Evolutionary conservation across 2,888 invertebrate species (phyloP), one percentile per base, ranked within the genome.

Genomic region (Theretra japonica): DNA sequence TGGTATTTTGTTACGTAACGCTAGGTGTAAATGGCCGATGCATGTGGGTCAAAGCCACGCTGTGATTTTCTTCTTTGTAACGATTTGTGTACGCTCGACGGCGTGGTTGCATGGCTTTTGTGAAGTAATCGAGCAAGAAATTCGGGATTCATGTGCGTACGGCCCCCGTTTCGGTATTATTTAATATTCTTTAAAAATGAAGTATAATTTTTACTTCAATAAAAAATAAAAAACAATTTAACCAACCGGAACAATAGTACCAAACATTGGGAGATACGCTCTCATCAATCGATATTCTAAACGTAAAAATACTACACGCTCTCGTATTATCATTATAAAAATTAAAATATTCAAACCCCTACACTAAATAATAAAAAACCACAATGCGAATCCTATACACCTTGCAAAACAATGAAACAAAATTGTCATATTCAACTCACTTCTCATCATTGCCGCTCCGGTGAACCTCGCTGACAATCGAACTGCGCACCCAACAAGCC

Each of bases 1-100:
- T 19, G 60, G 50, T 50, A 60, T 53, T 62, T 53, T 56, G 53
- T 62, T 30, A 60, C 48, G n/a, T 70, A 50, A 59, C 28, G 25
- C 11, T 15, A 70, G n/a, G 70, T 70, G 65, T 65, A 65, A 65
- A 65, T 65, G 48, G 65, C 65, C 65, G 21, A 15, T 65, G 65
- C 6, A 65, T 65, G 48, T 65, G 23, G 65, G 65, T 65, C 65
- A 65, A 65, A 65, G 65, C 65, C 65, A 65, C 3, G 65, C 23
- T 15, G 41, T 48, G 17, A 65, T 65, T 62, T 62, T 41, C 11
- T 21, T 62, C 21, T 65, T 62, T 62, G 33, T 33, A 7, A 21
- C 1, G 21, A 11, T 62, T 62, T 25, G 4, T 70, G 33, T 57
- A 56, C 15, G 11, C 8, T n/a, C 15, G 57, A 41, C 17, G 19